Evolutionary conservation across 2,113 vertebrate genomes (phyloP).

Genomic region (Heterocephalus glaber): DNA sequence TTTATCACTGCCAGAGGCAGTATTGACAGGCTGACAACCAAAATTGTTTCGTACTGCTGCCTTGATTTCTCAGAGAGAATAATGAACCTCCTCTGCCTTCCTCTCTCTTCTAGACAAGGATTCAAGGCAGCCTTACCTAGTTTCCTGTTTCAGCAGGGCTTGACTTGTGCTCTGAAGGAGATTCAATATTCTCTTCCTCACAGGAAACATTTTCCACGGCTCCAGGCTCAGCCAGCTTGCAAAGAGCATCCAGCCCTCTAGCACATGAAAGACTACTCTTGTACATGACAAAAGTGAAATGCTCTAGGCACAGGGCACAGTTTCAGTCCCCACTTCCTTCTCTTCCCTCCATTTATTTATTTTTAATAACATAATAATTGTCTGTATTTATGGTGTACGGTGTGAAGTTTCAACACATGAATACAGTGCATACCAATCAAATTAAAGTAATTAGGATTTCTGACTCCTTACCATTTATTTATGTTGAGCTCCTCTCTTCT

Average conservation of each 20-base stretch:
- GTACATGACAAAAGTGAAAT: not conserved
- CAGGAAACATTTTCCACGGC: not conserved
- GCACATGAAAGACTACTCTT: not conserved
- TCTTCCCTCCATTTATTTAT: not conserved
- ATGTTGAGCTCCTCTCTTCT: not conserved
- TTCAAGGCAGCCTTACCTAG: not conserved
- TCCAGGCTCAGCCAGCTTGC: not conserved
- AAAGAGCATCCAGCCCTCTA: not conserved
- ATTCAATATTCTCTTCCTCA: not conserved
- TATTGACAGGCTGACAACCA: not conserved
- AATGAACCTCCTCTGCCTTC: not conserved
- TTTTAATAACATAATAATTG: not conserved
- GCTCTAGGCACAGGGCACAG: not conserved
- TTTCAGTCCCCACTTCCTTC: not conserved
- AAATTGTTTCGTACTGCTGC: slow-evolving; percentile 30
- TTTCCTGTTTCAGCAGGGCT: not conserved
- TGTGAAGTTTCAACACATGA: not conserved
- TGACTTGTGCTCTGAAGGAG: not conserved
- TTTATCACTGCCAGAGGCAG: slow-evolving; percentile 12
- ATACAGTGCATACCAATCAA: not conserved
- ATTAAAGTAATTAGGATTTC: not conserved
- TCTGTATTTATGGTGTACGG: not conserved
- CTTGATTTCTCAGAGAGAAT: slow-evolving; percentile 46
- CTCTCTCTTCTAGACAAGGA: slow-evolving; percentile 1
- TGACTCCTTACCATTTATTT: not conserved